Conservation (phyloP, 2,888 invertebrate genomes). For the Carabus problematicus region DNA sequence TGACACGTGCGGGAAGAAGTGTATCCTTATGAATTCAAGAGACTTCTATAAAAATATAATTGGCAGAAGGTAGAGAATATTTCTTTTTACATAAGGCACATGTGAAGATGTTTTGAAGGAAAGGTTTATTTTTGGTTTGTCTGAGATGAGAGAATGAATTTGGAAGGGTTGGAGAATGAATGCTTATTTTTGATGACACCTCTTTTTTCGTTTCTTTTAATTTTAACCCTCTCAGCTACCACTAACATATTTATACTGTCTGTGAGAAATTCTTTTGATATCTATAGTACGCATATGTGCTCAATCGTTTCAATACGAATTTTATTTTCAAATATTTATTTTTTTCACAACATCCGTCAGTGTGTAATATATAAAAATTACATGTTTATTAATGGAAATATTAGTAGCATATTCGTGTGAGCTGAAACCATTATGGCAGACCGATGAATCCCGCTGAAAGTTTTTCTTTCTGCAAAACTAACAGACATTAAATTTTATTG, state of each 20-base stretch:
- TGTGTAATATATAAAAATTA: too few relatives aligned
- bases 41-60: conserved; percentile 31
- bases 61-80: conserved; percentile 19
- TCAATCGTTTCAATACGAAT: too few relatives aligned
- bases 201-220: conserved; percentile 11
- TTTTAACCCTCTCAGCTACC: conserved; percentile 1
- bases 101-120: not conserved
- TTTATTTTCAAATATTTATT: too few relatives aligned
- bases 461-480: conserved; percentile 1
- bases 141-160: conserved; percentile 4
- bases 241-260: conserved; percentile 2
- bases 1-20: conserved; percentile 1
- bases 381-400: too few relatives aligned
- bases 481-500: conserved; percentile 30
- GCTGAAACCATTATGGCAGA: too few relatives aligned
- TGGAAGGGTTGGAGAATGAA: conserved; percentile 15
- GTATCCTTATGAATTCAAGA: conserved; percentile 6
- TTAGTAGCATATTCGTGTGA: too few relatives aligned
- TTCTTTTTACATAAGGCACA: conserved; percentile 15
- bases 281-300: too few relatives aligned
- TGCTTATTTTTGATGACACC: conserved; percentile 13
- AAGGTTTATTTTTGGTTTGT: conserved; percentile 3
- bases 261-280: too few relatives aligned
- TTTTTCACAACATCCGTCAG: too few relatives aligned
- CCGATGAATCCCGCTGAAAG: too few relatives aligned